Base-by-base conservation (phyloP, 2,888 invertebrate genomes). In the Achlya flavicornis region DNA sequence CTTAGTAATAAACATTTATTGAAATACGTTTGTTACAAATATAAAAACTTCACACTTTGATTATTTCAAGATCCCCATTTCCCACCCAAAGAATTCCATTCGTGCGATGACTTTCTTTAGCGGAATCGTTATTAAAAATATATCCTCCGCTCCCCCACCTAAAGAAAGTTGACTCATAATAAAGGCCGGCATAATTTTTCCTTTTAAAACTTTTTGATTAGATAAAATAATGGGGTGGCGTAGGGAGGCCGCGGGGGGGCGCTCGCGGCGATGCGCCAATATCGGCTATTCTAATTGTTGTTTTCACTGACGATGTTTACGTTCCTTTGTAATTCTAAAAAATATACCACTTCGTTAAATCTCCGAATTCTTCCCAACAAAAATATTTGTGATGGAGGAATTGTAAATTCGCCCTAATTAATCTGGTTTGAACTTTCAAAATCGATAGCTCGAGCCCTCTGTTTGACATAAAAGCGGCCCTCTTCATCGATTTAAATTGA, bases 171-270 rank as follows among this genome's bases (percentile, higher is more conserved):
- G 92, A 91, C 91, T 93, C 91, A 92, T 93, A 93, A 93, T 93
- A 93, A 93, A 93, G 92, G 92, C 90, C 87, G 87, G 94, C 86
- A 93, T 93, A 94, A 94, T 94, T 94, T 94, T 94, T 94, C 92
- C 93, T 93, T 94, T 93, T 93, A 93, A 94, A 94, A 94, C 92
- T 94, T 94, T 94, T 94, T 94, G 94, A 94, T 94, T 94, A 94
- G 94, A 94, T 94, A 92, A 93, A 94, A 94, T 93, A 93, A 92
- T 91, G 90, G 93, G 93, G 94, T 89, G 93, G 89, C 76, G 75
- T 76, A 84, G 84, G 89, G 89, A 78, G 87, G 85, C 19, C 70
- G 74, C 72, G 76, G 74, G 75, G 78, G 78, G 80, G 86, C 73
- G 88, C 91, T 83, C 85, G 84, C 86, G 87, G 91, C 91, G 81